Percentiles rank a stretch among this genome's conserved stretches.
phyloP scores from a whole-genome alignment of 2,888 invertebrate species.

The Lumbricus terrestris region DNA sequence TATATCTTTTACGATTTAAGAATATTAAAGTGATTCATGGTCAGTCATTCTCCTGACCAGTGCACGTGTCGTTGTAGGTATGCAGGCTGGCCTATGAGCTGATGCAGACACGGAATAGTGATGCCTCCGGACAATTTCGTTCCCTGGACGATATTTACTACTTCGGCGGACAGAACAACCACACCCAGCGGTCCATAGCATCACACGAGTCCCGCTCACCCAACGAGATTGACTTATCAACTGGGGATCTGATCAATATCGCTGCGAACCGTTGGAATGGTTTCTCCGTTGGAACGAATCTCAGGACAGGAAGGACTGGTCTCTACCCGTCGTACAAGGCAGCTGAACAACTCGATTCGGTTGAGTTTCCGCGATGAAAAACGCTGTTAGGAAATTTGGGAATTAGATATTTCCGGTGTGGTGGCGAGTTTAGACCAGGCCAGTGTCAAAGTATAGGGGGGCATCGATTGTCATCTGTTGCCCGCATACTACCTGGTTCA shows the following conservation, averaged over 20 bases:
- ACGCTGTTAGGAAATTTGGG: neutral
- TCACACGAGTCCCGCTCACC: constrained; percentile 42
- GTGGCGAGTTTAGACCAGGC: neutral
- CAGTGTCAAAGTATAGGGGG: neutral
- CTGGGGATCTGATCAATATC: constrained; percentile 82
- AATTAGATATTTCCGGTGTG: neutral
- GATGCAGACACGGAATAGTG: constrained; percentile 74
- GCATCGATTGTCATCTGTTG: too few relatives aligned
- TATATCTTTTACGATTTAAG: too few relatives aligned
- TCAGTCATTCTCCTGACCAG: too few relatives aligned
- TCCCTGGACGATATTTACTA: constrained; percentile 98
- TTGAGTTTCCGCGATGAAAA: constrained; percentile 69
- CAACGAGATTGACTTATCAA: constrained; percentile 27
- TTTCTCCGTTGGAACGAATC: constrained; percentile 85
- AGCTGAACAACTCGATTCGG: constrained; percentile 77
- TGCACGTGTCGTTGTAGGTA: constrained; percentile 67
- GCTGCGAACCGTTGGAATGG: constrained; percentile 98
- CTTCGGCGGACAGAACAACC: constrained; percentile 92
- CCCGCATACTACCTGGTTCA: too few relatives aligned
- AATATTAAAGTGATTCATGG: too few relatives aligned
- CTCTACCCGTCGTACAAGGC: constrained; percentile 64
- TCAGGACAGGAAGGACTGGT: constrained; percentile 71
- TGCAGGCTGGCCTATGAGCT: constrained; percentile 97
- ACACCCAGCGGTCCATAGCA: constrained; percentile 75
- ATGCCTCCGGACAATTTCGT: constrained; percentile 73